Base-by-base conservation (phyloP, 2,888 invertebrate genomes). In the Megaustenia siamemsis region DNA sequence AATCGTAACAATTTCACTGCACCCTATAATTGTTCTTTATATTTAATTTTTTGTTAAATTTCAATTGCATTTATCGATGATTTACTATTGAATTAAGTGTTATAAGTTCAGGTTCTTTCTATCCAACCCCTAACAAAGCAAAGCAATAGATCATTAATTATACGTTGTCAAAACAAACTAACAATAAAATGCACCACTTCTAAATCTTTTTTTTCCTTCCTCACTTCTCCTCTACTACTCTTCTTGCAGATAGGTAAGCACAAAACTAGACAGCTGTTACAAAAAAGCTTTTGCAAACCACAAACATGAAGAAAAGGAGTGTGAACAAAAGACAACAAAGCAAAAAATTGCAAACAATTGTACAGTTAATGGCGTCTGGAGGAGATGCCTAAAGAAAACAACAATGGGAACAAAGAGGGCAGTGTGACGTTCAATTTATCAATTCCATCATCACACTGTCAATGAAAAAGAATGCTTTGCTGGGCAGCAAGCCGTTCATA, bases 401-500 rank as follows among this genome's bases (percentile, higher is more conserved):
- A 45, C 45, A 45, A 73, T 28, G 71, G 45, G 28, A 73, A 73
- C 71, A 73, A n/a, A 73, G 40, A 73, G 71, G 71, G 71, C 71
- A 73, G 71, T 73, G 71, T 73, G 71, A 73, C 45, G 71, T n/a
- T 21, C 32, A n/a, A 24, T 45, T 28, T 12, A 15, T 6, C n/a
- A 28, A 4, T 45, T 43, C 45, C 45, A 24, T 73, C 71, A 73
- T 45, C 71, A 73, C 71, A 73, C 71, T 45, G 28, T 45, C 71
- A 73, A 73, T 73, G 71, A 73, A 73, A 73, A 73, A 73, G n/a
- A 73, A 73, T 73, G 71, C 71, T 43, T 73, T 73, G 71, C 71
- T 73, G 71, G 71, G 71, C 71, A 73, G 71, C 71, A 73, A 73
- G 76, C 49, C 40, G 24, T 63, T 79, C 81, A 81, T 71, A 98